Percentiles rank a stretch among this genome's conserved stretches.
Conservation (phyloP, 2,113 vertebrate species). For the Harpagus bidentatus region DNA sequence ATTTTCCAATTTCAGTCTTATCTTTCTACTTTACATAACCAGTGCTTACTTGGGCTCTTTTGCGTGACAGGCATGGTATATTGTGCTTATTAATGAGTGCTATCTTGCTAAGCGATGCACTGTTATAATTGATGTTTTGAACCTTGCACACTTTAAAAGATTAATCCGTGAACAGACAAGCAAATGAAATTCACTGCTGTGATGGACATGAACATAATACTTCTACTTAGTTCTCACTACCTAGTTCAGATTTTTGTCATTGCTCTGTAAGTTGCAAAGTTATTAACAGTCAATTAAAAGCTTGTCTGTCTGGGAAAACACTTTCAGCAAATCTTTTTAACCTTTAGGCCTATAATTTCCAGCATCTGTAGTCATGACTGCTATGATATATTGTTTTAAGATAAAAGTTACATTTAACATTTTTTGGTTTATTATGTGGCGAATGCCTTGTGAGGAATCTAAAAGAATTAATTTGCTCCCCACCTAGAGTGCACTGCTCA, state of each 20-base stretch:
- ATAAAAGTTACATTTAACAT: neutral
- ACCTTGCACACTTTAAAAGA: neutral
- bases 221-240: neutral
- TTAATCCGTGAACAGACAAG: neutral
- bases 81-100: neutral
- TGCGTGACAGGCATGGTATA: neutral
- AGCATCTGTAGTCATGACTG: neutral
- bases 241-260: neutral
- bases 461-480: neutral
- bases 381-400: neutral
- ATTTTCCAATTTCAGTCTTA: neutral
- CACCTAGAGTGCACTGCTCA: accelerated
- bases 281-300: neutral
- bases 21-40: neutral
- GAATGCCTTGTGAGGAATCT: neutral
- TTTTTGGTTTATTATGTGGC: neutral
- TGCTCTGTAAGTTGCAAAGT: neutral
- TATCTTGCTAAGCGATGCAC: neutral
- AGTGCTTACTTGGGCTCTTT: neutral
- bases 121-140: neutral
- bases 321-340: neutral
- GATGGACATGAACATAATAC: neutral
- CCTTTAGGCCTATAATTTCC: neutral
- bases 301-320: neutral
- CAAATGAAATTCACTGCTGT: neutral